Conservation (phyloP, 2,113 vertebrate genomes). For the Stomatorhinus ivindoensis region DNA sequence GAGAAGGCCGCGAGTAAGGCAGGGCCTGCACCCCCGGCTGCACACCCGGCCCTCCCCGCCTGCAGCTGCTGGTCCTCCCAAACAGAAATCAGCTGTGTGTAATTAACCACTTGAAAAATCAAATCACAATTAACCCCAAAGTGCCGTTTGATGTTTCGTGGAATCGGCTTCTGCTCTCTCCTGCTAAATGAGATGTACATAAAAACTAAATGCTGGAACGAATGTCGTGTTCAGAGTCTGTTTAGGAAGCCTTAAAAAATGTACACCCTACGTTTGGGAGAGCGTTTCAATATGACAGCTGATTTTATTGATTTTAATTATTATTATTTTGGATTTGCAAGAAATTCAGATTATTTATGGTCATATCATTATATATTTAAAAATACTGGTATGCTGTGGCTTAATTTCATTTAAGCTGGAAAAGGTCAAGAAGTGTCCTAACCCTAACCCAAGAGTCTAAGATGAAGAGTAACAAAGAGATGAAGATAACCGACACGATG, state of each 20-base stretch:
- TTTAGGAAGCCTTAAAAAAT: background rate
- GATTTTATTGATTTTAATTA: background rate
- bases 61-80: background rate
- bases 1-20: background rate
- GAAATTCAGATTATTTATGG: background rate
- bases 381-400: background rate
- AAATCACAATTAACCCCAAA: background rate
- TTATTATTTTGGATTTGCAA: background rate
- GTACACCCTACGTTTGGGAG: background rate
- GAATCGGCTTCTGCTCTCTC: background rate
- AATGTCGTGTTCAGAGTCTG: background rate
- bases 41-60: background rate
- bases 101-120: background rate
- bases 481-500: background rate
- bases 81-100: background rate
- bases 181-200: background rate
- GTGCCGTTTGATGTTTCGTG: background rate
- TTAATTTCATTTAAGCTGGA: background rate
- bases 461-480: background rate
- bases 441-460: background rate
- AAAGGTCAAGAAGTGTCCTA: background rate
- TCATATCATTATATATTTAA: background rate
- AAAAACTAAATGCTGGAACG: background rate
- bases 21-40: background rate
- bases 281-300: background rate